phyloP scores from a whole-genome alignment of 2,113 vertebrate species.

The Mungos mungo region DNA sequence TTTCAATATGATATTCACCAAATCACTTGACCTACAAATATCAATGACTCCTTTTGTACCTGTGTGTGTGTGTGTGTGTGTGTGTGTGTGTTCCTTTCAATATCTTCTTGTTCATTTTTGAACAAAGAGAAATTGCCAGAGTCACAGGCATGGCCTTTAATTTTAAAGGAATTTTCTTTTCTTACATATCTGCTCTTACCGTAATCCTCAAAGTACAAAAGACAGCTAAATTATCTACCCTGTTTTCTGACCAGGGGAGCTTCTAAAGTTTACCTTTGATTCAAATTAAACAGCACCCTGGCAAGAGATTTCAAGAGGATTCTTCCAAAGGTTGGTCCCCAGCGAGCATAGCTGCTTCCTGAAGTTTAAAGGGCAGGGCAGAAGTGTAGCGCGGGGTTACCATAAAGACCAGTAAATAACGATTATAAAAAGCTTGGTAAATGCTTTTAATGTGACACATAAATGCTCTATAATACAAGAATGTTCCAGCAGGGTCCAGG shows the following conservation, averaged over 20 bases:
- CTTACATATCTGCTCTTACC: background rate
- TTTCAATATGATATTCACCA: background rate
- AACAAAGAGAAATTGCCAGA: conserved; percentile 36
- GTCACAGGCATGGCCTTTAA: conserved; percentile 42
- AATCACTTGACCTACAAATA: conserved; percentile 15
- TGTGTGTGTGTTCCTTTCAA: conserved; percentile 34
- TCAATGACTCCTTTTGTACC: conserved; percentile 17
- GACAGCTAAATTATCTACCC: background rate
- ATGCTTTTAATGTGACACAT: background rate
- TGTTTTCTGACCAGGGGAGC: background rate
- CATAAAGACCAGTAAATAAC: background rate
- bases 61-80: background rate
- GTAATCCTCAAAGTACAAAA: conserved; percentile 4
- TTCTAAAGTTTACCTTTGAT: conserved; percentile 24
- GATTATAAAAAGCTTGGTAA: background rate
- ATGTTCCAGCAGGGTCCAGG: background rate
- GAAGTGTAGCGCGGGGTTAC: too few species aligned
- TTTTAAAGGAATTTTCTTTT: conserved; percentile 58
- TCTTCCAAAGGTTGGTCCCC: background rate
- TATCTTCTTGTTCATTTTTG: conserved; percentile 33
- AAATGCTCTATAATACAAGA: background rate
- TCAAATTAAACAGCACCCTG: background rate
- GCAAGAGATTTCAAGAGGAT: background rate
- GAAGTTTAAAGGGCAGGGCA: background rate
- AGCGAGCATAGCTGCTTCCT: background rate